phyloP scores from a whole-genome alignment of 2,888 invertebrate species.

The Standfussiana lucernea region DNA sequence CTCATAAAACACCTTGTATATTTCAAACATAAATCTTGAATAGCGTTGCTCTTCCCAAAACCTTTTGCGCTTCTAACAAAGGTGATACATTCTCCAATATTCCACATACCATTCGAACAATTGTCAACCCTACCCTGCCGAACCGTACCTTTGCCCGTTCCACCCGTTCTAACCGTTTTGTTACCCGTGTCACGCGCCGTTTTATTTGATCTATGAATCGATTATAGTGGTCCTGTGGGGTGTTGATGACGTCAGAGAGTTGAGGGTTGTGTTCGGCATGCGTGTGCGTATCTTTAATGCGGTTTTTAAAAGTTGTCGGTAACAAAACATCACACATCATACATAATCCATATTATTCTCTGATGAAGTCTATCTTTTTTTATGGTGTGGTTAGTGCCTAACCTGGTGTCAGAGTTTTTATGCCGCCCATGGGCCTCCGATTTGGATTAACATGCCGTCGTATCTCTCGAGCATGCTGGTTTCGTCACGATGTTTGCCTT shows the following conservation, averaged over 20 bases:
- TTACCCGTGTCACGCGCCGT: slow-evolving; percentile 50
- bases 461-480: too few relatives aligned
- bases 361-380: too few relatives aligned
- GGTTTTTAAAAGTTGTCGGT: not conserved
- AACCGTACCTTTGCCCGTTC: slow-evolving; percentile 15
- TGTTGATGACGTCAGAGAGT: slow-evolving; percentile 27
- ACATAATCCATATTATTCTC: too few relatives aligned
- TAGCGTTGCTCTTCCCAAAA: not conserved
- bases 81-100: not conserved
- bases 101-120: not conserved
- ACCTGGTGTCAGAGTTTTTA: too few relatives aligned
- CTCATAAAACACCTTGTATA: not conserved
- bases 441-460: too few relatives aligned
- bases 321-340: too few relatives aligned
- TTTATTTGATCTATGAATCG: slow-evolving; percentile 62
- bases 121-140: slow-evolving; percentile 47
- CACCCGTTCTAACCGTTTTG: slow-evolving; percentile 6
- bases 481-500: too few relatives aligned
- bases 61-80: not conserved
- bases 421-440: too few relatives aligned
- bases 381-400: too few relatives aligned
- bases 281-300: not conserved
- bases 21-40: not conserved
- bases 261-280: not conserved
- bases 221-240: slow-evolving; percentile 34